Evolutionary conservation across 2,113 vertebrate genomes (phyloP).

Genomic region (Saguinus imperator): DNA sequence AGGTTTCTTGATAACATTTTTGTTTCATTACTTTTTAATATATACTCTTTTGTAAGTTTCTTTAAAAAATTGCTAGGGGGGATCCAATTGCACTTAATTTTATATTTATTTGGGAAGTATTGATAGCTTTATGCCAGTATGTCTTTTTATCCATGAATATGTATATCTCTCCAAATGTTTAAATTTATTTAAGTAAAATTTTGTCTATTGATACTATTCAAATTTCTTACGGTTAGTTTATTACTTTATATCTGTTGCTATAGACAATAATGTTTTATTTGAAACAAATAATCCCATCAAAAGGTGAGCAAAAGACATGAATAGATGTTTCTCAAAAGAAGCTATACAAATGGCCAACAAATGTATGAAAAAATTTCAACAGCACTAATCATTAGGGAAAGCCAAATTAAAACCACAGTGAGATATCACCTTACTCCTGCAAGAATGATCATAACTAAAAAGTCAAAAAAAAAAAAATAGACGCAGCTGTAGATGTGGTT

Average conservation of each 20-base stretch:
- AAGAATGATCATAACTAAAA: too few species aligned
- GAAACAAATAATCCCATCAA: too few species aligned
- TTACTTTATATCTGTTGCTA: background rate
- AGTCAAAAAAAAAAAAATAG: too few species aligned
- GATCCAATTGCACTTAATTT: background rate
- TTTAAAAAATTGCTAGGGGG: background rate
- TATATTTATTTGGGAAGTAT: background rate
- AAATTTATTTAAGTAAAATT: slow-evolving; percentile 10
- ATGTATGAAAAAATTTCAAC: too few species aligned
- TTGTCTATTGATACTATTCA: background rate
- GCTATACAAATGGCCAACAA: too few species aligned
- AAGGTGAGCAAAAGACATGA: too few species aligned
- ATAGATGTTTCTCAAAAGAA: too few species aligned
- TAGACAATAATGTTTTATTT: background rate
- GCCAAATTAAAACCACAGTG: too few species aligned
- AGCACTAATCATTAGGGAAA: too few species aligned
- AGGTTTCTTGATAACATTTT: background rate
- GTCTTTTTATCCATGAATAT: background rate
- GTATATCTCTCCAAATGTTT: background rate
- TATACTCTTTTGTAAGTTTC: background rate
- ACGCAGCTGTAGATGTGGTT: too few species aligned
- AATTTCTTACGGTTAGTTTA: background rate
- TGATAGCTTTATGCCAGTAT: background rate
- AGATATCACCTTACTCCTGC: too few species aligned
- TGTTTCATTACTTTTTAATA: background rate